Conservation (phyloP, 2,797 vertebrate genomes). For the Aulostomus chinensis region DNA sequence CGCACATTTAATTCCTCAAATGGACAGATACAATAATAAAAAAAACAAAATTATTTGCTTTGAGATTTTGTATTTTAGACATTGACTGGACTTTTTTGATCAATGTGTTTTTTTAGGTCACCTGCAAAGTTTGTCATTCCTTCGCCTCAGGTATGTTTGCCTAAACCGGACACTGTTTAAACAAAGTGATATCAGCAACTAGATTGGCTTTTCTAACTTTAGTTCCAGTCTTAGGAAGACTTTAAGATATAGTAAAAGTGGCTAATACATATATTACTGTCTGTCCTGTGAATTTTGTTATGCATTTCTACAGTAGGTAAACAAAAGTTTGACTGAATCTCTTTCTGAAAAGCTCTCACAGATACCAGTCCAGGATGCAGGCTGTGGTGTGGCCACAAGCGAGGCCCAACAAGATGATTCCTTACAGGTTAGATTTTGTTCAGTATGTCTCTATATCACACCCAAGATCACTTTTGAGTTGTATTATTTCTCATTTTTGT, state of each 20-base stretch:
- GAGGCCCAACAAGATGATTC: slow-evolving; percentile 76
- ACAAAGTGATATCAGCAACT: slow-evolving; percentile 2
- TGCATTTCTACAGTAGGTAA: background rate
- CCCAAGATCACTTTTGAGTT: background rate
- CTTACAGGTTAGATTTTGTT: slow-evolving; percentile 65
- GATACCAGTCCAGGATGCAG: slow-evolving; percentile 56
- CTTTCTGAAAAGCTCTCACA: slow-evolving; percentile 30
- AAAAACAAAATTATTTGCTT: background rate
- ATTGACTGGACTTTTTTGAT: background rate
- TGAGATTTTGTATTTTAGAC: background rate
- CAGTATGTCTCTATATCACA: background rate
- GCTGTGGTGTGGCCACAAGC: slow-evolving; percentile 26
- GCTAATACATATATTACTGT: too few species aligned
- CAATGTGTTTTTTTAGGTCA: slow-evolving; percentile 79
- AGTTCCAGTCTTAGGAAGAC: background rate
- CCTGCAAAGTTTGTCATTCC: slow-evolving; percentile 84
- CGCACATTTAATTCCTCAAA: background rate
- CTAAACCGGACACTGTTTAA: slow-evolving; percentile 23
- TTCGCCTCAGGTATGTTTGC: slow-evolving; percentile 82
- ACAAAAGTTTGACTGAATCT: background rate
- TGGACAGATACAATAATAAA: background rate
- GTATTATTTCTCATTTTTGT: background rate
- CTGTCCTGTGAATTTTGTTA: background rate
- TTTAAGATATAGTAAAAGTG: too few species aligned
- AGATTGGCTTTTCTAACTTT: background rate